These are phyloP conservation scores for Antheraea mylitta DNA, from an alignment of 1,140 invertebrate species.

Conservation along the genomic window DNA sequence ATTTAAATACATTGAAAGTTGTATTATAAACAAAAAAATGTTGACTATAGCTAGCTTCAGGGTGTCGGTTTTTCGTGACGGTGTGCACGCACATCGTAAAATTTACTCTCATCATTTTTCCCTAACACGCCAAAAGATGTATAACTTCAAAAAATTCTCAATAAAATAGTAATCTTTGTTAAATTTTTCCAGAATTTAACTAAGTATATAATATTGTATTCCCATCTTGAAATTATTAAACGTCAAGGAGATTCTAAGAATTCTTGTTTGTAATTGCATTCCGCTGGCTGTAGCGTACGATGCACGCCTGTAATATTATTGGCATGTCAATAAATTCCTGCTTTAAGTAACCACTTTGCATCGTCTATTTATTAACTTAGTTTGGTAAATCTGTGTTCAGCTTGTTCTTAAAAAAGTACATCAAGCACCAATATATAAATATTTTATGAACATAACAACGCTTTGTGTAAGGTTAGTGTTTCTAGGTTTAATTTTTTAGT, in stretches of 20 bases:
- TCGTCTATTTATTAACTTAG: neutral
- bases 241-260: neutral
- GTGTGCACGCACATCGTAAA: no score
- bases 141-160: neutral
- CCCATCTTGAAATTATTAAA: neutral
- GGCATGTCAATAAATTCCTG: neutral
- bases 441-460: no score
- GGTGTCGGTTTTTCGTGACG: no score
- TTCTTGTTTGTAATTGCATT: slow-evolving; percentile 1
- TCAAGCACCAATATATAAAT: no score
- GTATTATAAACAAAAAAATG: no score
- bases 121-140: no score
- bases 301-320: neutral
- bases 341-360: neutral
- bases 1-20: no score
- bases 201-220: neutral
- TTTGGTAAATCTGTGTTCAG: neutral
- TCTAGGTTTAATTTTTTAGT: no score
- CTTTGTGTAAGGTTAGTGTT: no score
- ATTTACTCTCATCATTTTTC: no score
- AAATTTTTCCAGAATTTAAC: neutral
- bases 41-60: no score
- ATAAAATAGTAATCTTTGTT: neutral
- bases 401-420: no score
- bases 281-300: neutral